Conservation (phyloP, 2,888 invertebrate species). For the Torymus auratus region DNA sequence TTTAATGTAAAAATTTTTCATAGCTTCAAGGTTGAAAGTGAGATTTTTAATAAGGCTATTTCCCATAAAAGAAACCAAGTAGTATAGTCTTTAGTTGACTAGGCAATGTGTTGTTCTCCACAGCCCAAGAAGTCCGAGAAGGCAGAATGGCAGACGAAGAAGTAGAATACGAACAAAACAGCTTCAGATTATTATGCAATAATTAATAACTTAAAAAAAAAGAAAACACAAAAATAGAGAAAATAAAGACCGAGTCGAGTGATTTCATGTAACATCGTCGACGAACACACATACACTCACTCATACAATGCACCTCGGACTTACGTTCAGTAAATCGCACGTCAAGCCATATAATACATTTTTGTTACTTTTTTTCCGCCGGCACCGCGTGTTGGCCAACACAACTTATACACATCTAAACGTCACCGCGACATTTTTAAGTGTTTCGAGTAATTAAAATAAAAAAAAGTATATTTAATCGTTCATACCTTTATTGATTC, state of each 20-base stretch:
- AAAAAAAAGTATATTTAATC: slow-evolving; percentile 16
- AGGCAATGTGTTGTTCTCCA: slow-evolving; percentile 77
- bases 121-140: slow-evolving; percentile 89
- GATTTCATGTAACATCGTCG: slow-evolving; percentile 41
- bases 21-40: too few species aligned
- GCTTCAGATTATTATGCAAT: slow-evolving; percentile 58
- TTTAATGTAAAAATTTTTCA: too few species aligned
- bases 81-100: slow-evolving; percentile 67
- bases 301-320: slow-evolving; percentile 32
- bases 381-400: slow-evolving; percentile 31
- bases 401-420: slow-evolving; percentile 7
- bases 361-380: slow-evolving; percentile 50
- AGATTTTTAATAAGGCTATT: too few species aligned
- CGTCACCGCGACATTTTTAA: slow-evolving; percentile 29
- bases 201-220: slow-evolving; percentile 51
- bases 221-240: slow-evolving; percentile 57
- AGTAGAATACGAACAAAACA: slow-evolving; percentile 71
- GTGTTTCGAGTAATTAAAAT: slow-evolving; percentile 10
- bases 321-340: slow-evolving; percentile 15
- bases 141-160: slow-evolving; percentile 86
- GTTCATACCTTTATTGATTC: slow-evolving; percentile 17
- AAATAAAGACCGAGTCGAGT: slow-evolving; percentile 60
- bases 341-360: slow-evolving; percentile 28
- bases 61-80: slow-evolving; percentile 19
- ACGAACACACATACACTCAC: slow-evolving; percentile 52